A percentile compares a stretch with the other conserved stretches of the same genome.
Conservation (phyloP, 2,888 invertebrate genomes). For the Sinotaia quadrata region DNA sequence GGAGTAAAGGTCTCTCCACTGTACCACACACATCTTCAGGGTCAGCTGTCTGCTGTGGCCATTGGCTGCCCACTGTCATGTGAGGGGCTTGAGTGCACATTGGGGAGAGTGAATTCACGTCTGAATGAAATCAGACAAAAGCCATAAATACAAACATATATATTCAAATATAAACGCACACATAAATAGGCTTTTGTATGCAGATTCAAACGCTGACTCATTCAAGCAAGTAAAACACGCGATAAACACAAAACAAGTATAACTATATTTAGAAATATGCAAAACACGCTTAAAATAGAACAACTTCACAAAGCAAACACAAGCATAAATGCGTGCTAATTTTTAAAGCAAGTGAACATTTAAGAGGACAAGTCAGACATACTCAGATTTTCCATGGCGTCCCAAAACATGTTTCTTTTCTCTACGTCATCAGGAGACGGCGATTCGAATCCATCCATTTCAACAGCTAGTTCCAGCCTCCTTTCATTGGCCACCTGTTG, state of each 20-base stretch:
- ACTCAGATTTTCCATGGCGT: not conserved
- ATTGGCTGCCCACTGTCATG: not conserved
- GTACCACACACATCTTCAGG: not conserved
- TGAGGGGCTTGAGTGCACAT: not conserved
- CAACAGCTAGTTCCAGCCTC: not conserved
- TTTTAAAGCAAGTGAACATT: too few relatives aligned
- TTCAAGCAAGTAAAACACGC: too few relatives aligned
- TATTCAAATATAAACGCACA: too few relatives aligned
- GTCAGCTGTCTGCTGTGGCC: not conserved
- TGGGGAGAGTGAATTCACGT: not conserved
- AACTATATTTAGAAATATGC: too few relatives aligned
- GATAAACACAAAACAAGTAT: too few relatives aligned
- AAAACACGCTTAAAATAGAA: too few relatives aligned
- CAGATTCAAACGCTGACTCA: too few relatives aligned
- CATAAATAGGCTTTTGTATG: too few relatives aligned
- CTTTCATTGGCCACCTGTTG: conserved; percentile 23
- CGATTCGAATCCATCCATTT: not conserved
- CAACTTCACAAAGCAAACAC: too few relatives aligned
- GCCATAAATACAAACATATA: not conserved
- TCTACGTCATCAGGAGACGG: not conserved
- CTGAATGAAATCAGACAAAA: not conserved
- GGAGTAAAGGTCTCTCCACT: not conserved
- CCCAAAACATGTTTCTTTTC: not conserved
- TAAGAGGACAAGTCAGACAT: too few relatives aligned
- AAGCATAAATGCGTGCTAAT: too few relatives aligned